Evolutionary conservation across 2,888 invertebrate genomes (phyloP).

Genomic region (Temnothorax unifasciatus): DNA sequence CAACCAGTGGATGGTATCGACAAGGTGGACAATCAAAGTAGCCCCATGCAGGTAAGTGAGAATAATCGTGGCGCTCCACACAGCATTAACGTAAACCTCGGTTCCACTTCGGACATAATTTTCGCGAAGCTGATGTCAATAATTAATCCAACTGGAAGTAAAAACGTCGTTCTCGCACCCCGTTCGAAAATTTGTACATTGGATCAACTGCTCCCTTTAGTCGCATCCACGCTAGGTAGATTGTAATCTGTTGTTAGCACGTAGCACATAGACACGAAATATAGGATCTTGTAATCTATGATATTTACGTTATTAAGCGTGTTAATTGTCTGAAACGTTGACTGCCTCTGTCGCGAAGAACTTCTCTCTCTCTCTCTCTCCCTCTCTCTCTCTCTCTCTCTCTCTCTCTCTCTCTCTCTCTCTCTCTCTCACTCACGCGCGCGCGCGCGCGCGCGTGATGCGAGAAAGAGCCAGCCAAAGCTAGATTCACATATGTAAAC

Average conservation of each 20-base stretch:
- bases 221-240: constrained; percentile 50
- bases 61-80: background rate
- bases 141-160: background rate
- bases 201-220: constrained; percentile 24
- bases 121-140: background rate
- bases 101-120: background rate
- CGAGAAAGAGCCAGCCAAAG: background rate
- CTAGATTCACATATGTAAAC: background rate
- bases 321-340: background rate
- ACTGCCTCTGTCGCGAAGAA: background rate
- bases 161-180: background rate
- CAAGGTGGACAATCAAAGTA: constrained; percentile 94
- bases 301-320: background rate
- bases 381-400: too few species aligned
- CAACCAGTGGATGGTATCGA: constrained; percentile 93
- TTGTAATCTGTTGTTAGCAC: constrained; percentile 56
- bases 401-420: background rate
- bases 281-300: background rate
- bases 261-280: background rate
- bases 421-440: background rate
- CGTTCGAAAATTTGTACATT: constrained; percentile 45
- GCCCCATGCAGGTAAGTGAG: constrained; percentile 94
- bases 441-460: too few species aligned
- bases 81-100: background rate
- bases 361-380: background rate